These are phyloP conservation scores for Polydrusus pterygomalis DNA, from an alignment of 2,888 invertebrate genomes.

Conservation along the genomic window DNA sequence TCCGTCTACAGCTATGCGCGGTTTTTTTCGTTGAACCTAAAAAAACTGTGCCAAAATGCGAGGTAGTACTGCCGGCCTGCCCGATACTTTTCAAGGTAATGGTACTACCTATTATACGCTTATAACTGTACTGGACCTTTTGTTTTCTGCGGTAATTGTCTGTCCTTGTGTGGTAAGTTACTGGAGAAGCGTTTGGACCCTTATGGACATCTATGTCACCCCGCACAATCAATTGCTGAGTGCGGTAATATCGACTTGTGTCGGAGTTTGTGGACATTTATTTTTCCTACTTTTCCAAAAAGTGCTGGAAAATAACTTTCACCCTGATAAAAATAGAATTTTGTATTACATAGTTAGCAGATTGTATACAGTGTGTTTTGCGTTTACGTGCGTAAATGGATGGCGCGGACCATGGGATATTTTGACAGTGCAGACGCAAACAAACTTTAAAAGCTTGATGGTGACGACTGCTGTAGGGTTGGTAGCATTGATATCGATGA, in stretches of 20 bases:
- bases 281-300: slow-evolving; percentile 81
- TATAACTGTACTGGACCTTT: slow-evolving; percentile 80
- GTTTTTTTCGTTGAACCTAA: slow-evolving; percentile 9
- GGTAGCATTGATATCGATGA: slow-evolving; percentile 80
- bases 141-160: slow-evolving; percentile 83
- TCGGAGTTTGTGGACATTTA: slow-evolving; percentile 83
- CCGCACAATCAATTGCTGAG: slow-evolving; percentile 78
- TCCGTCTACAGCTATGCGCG: slow-evolving; percentile 20
- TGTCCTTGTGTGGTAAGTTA: slow-evolving; percentile 89
- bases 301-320: slow-evolving; percentile 75
- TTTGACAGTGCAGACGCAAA: slow-evolving; percentile 82
- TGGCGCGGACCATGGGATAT: slow-evolving; percentile 91
- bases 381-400: slow-evolving; percentile 88
- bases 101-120: slow-evolving; percentile 54
- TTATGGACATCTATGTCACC: slow-evolving; percentile 83
- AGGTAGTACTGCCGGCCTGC: slow-evolving; percentile 80
- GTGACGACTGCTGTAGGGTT: slow-evolving; percentile 80
- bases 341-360: slow-evolving; percentile 83
- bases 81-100: slow-evolving; percentile 73
- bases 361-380: slow-evolving; percentile 84
- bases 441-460: slow-evolving; percentile 75
- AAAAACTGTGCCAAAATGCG: slow-evolving; percentile 73
- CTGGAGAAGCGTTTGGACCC: slow-evolving; percentile 91
- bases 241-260: slow-evolving; percentile 79
- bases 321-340: slow-evolving; percentile 81